Conservation (phyloP, 2,888 invertebrate species). For the Stenichneumon culpator region DNA sequence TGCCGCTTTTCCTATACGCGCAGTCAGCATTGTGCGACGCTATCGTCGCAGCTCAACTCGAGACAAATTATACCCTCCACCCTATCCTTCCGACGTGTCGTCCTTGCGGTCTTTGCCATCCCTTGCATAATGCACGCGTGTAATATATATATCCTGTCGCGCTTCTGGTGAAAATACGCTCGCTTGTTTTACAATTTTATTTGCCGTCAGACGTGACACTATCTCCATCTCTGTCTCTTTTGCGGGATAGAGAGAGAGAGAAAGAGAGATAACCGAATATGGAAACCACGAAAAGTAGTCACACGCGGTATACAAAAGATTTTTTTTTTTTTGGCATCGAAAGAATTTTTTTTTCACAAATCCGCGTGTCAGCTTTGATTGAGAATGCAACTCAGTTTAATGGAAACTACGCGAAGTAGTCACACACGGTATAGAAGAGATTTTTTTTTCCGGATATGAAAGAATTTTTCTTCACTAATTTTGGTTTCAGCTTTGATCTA, state of each 20-base stretch:
- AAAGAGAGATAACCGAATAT: no score
- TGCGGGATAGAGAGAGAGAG: no score
- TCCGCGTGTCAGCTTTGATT: no score
- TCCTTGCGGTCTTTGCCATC: slow-evolving; percentile 20
- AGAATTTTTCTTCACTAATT: not conserved
- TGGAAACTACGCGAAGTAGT: not conserved
- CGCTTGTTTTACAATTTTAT: not conserved
- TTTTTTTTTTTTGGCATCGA: no score
- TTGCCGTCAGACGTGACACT: not conserved
- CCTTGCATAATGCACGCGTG: not conserved
- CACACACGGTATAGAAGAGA: not conserved
- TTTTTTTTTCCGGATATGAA: not conserved
- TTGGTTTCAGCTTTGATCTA: no score
- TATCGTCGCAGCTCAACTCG: slow-evolving; percentile 27
- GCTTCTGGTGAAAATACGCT: not conserved
- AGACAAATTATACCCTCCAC: slow-evolving; percentile 21
- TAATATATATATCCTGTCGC: slow-evolving; percentile 12
- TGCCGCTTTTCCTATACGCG: slow-evolving; percentile 26
- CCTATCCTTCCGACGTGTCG: not conserved
- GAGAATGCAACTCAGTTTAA: not conserved
- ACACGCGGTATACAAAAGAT: no score
- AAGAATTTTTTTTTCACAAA: no score
- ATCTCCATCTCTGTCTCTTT: not conserved
- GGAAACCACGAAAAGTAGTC: no score
- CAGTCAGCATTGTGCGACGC: slow-evolving; percentile 42